Evolutionary conservation across 23 tunicate species (phyloP).

Genomic region (Diplosoma virens): DNA sequence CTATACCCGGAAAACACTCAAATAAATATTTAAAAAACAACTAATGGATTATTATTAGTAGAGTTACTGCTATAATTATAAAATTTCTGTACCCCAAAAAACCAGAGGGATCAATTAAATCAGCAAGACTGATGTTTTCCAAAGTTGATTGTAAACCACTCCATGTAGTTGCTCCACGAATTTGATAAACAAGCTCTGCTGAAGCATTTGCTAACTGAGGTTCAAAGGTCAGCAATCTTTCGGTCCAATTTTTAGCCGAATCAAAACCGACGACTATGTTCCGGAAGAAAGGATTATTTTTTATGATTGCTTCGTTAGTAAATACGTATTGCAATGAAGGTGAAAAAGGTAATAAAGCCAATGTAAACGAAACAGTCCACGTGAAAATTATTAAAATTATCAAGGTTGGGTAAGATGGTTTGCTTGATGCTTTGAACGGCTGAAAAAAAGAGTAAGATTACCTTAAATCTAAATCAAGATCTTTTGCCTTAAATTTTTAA

Average conservation of each 20-base stretch:
- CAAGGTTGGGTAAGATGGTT: conserved; percentile 6
- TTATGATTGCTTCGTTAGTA: conserved; percentile 12
- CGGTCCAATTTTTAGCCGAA: conserved; percentile 19
- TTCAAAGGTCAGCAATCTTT: conserved; percentile 13
- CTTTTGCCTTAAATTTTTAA: too few species aligned
- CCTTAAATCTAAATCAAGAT: too few species aligned
- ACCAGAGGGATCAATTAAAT: not conserved
- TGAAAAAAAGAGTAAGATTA: too few species aligned
- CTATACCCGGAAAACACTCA: too few species aligned
- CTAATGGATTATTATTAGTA: too few species aligned
- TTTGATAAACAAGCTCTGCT: not conserved
- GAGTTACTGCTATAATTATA: too few species aligned
- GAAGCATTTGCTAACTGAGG: not conserved
- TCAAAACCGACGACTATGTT: conserved; percentile 12
- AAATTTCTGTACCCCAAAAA: too few species aligned
- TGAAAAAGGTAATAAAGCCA: conserved; percentile 39
- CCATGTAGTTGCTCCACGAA: conserved; percentile 12
- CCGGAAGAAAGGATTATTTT: conserved; percentile 22
- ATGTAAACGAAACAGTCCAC: conserved; percentile 8
- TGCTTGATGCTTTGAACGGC: conserved; percentile 36
- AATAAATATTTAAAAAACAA: too few species aligned
- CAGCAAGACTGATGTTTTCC: not conserved
- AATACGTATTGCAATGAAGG: conserved; percentile 1
- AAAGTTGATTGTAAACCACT: not conserved
- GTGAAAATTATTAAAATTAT: not conserved